Percentiles rank a stretch among this genome's conserved stretches.
phyloP scores from a whole-genome alignment of 1,140 invertebrate species.

The Drosophila cardini region DNA sequence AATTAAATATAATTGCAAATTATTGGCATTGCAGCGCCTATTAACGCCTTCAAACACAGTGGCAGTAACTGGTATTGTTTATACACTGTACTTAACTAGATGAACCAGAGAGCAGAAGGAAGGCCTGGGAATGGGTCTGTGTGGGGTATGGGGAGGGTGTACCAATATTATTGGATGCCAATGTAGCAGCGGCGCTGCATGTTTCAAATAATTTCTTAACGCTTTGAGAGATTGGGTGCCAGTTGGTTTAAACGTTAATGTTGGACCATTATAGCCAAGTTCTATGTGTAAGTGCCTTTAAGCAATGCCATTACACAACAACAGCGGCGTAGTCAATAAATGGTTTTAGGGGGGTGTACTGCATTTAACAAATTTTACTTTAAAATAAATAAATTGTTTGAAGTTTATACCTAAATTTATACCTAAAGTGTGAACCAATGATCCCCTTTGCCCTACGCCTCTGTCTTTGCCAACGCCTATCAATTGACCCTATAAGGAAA shows the following conservation, averaged over 20 bases:
- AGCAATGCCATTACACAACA: constrained; percentile 59
- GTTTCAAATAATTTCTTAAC: constrained; percentile 79
- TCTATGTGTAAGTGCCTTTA: constrained; percentile 49
- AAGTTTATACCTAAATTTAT: not conserved
- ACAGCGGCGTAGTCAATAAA: not conserved
- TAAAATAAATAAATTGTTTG: not conserved
- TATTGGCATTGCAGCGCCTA: constrained; percentile 80
- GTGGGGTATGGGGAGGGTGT: not conserved
- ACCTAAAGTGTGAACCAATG: not conserved
- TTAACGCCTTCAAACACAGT: constrained; percentile 67
- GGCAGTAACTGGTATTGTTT: constrained; percentile 17
- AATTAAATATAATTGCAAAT: constrained; percentile 81
- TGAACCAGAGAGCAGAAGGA: no score
- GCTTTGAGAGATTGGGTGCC: constrained; percentile 70
- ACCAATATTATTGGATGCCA: constrained; percentile 64
- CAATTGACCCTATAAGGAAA: constrained; percentile 69
- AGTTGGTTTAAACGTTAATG: constrained; percentile 66
- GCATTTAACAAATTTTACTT: not conserved
- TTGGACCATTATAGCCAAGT: constrained; percentile 57
- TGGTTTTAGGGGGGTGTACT: not conserved
- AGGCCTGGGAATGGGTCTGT: no score
- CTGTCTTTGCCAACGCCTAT: constrained; percentile 60
- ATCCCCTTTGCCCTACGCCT: not conserved
- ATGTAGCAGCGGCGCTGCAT: constrained; percentile 68
- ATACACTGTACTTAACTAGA: not conserved